Evolutionary conservation across 2,113 vertebrate species (phyloP).

Genomic region (Oncorhynchus mykiss): DNA sequence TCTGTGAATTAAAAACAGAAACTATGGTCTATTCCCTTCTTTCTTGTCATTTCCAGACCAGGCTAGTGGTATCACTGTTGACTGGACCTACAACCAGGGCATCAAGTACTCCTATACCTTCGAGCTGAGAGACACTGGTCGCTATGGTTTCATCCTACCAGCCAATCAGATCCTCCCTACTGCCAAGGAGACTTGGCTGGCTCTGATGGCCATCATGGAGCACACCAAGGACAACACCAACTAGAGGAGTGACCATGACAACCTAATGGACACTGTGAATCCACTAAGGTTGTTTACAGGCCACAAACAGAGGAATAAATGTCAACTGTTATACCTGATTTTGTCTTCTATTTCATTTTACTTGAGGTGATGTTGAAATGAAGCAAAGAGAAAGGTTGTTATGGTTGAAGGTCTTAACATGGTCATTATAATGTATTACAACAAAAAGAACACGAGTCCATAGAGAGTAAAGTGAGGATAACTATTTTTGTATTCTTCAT

Average conservation of each 20-base stretch:
- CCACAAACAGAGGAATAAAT: neutral
- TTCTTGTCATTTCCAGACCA: constrained; percentile 70
- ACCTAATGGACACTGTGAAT: neutral
- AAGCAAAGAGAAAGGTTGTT: no score
- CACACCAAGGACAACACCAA: constrained; percentile 75
- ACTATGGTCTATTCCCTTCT: neutral
- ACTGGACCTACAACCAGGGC: constrained; percentile 90
- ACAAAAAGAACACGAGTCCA: no score
- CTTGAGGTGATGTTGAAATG: no score
- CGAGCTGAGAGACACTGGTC: constrained; percentile 89
- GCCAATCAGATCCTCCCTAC: constrained; percentile 89
- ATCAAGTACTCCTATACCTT: constrained; percentile 95
- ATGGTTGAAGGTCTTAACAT: no score
- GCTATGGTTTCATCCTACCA: constrained; percentile 86
- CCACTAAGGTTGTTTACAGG: neutral
- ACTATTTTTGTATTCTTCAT: neutral
- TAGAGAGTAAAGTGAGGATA: no score
- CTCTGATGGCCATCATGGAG: constrained; percentile 81
- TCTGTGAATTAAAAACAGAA: no score
- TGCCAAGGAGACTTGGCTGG: constrained; percentile 89
- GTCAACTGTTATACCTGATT: neutral
- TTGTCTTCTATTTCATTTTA: neutral
- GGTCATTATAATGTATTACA: no score
- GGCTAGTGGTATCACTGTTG: constrained; percentile 83
- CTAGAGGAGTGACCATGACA: constrained; percentile 47